Conservation (phyloP, 2,797 vertebrate genomes). For the Eidolon dupreanum region DNA sequence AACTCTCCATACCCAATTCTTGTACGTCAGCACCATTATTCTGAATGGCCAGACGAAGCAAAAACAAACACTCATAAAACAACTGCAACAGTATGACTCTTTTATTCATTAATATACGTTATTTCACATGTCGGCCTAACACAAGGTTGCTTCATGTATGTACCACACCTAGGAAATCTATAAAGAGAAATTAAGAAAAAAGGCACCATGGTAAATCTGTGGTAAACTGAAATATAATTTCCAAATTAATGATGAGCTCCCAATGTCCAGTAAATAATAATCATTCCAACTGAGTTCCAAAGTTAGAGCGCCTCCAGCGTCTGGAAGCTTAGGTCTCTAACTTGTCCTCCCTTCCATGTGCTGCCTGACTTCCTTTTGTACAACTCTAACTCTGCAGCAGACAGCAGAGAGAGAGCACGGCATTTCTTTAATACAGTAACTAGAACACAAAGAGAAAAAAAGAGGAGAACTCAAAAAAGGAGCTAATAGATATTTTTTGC, state of each 20-base stretch:
- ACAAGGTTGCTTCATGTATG: background rate
- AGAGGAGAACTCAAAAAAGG: background rate
- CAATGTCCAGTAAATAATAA: conserved; percentile 33
- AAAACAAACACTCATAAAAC: conserved; percentile 34
- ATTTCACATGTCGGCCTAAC: conserved; percentile 23
- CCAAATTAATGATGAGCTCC: background rate
- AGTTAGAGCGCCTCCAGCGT: background rate
- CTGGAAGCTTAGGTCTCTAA: conserved; percentile 11
- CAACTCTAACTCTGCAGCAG: conserved; percentile 48
- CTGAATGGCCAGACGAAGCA: background rate
- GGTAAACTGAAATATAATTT: conserved; percentile 9
- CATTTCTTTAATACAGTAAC: conserved; percentile 54
- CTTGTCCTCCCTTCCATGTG: conserved; percentile 41
- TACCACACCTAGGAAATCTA: conserved; percentile 22
- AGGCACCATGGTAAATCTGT: background rate
- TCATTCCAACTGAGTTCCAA: conserved; percentile 20
- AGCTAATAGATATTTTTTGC: conserved; percentile 25
- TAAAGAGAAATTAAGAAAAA: conserved; percentile 29
- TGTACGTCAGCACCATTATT: background rate
- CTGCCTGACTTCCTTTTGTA: conserved; percentile 53
- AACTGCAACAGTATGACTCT: background rate
- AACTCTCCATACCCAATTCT: background rate
- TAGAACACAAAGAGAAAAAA: background rate
- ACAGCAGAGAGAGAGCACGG: conserved; percentile 19
- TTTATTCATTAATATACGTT: conserved; percentile 24